Evolutionary conservation across 2,797 vertebrate genomes (phyloP), one percentile per base, ranked within the genome.

Genomic region (Helicolenus hilgendorfi): DNA sequence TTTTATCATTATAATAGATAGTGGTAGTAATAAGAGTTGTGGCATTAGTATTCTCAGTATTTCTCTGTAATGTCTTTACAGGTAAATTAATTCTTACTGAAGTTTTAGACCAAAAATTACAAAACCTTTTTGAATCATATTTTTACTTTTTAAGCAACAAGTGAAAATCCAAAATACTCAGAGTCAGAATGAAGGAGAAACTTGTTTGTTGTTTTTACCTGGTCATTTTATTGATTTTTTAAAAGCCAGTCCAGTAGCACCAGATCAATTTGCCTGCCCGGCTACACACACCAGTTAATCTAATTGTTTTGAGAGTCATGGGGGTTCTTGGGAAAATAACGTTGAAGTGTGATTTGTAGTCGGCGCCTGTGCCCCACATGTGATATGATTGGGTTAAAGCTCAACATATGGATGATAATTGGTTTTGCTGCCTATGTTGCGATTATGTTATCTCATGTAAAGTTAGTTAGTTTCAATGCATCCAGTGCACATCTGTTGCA

Each of bases 261-360:
- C 31, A 36, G 14, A 75, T 73, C 8, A 27, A 3, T 62, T 45
- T 55, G 7, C n/a, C 29, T 26, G 53, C 24, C 11, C 35, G 4
- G 67, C 11, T 15, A 11, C 68, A 76, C 65, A 53, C 86, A 71
- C 14, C 27, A 4, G 22, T 59, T 41, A 29, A 81, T 76, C 67
- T 79, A 71, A 86, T 38, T 36, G 33, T 81, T 82, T 65, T 73
- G 14, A 63, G 62, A 63, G 67, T n/a, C 33, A 45, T 36, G 60
- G 1, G 77, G 22, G 29, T 86, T 77, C 7, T 65, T 63, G 7
- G 33, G 56, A n/a, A 82, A 86, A 71, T 59, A 2, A 35, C 67
- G n/a, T 41, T 41, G 14, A 67, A 38, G 29, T 56, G 29, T 8
- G 41, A 72, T 24, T 53, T 53, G 31, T 63, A 24, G 55, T 67